Conservation (phyloP, 2,888 invertebrate genomes). For the Magallana nippona region DNA sequence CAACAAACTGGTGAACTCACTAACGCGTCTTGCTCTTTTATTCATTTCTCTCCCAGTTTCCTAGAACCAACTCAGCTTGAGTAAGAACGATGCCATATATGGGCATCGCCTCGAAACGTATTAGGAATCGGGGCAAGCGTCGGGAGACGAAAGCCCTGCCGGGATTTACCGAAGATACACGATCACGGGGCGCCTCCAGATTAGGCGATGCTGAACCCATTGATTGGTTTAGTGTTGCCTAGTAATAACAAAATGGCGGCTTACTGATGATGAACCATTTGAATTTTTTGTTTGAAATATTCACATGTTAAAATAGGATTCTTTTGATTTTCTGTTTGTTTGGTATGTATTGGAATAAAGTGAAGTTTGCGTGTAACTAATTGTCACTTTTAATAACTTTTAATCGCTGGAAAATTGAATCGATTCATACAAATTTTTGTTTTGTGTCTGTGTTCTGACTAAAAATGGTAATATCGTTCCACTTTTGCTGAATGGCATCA, state of each 20-base stretch:
- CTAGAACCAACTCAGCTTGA: slow-evolving; percentile 36
- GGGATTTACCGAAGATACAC: slow-evolving; percentile 16
- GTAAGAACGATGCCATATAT: slow-evolving; percentile 42
- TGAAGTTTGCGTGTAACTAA: background rate
- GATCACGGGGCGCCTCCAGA: slow-evolving; percentile 30
- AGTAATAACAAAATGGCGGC: slow-evolving; percentile 42
- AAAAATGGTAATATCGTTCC: slow-evolving; percentile 22
- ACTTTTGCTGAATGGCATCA: too few relatives aligned
- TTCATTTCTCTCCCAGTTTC: slow-evolving; percentile 35
- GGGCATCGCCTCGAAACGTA: slow-evolving; percentile 34
- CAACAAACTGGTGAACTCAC: slow-evolving; percentile 47
- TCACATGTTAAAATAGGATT: background rate
- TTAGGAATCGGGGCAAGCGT: slow-evolving; percentile 43
- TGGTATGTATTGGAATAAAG: background rate
- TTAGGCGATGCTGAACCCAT: slow-evolving; percentile 30
- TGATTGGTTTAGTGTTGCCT: slow-evolving; percentile 40
- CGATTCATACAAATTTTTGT: background rate
- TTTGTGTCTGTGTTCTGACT: background rate
- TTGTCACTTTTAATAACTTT: background rate
- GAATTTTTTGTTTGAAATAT: background rate
- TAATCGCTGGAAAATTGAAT: background rate
- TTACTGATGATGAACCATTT: background rate
- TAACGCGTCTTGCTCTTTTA: slow-evolving; percentile 37
- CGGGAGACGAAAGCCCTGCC: slow-evolving; percentile 25
- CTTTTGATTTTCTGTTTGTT: background rate